Evolutionary conservation across 1,140 invertebrate species (phyloP).

Genomic region (Reticulitermes speratus): DNA sequence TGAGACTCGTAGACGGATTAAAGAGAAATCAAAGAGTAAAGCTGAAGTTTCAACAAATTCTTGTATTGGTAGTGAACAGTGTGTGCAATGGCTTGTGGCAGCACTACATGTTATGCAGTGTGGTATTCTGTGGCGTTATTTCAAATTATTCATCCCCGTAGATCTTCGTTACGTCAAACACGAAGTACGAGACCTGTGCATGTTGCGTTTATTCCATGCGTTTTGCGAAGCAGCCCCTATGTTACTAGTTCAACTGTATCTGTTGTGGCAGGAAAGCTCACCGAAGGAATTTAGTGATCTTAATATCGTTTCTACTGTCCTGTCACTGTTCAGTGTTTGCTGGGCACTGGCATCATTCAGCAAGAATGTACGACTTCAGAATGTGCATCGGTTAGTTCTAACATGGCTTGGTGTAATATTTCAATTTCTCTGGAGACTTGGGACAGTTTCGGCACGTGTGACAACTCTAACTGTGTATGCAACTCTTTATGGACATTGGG

Average conservation of each 20-base stretch:
- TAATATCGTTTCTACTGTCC: slow-evolving; percentile 75
- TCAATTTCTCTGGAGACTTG: slow-evolving; percentile 64
- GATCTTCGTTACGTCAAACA: slow-evolving; percentile 78
- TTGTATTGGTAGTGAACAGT: slow-evolving; percentile 27
- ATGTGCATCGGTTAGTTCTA: slow-evolving; percentile 78
- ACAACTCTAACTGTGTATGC: slow-evolving; percentile 83
- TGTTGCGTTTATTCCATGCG: slow-evolving; percentile 80
- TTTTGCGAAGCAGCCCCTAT: slow-evolving; percentile 86
- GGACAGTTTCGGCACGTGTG: slow-evolving; percentile 81
- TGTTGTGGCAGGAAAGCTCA: slow-evolving; percentile 56
- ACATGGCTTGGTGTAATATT: slow-evolving; percentile 89
- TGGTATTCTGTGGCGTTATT: slow-evolving; percentile 87
- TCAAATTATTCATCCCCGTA: slow-evolving; percentile 83
- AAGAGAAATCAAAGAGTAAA: slow-evolving; percentile 34
- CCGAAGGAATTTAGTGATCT: slow-evolving; percentile 66
- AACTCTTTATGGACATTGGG: slow-evolving; percentile 78
- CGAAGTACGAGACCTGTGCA: slow-evolving; percentile 71
- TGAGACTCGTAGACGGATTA: slow-evolving; percentile 32
- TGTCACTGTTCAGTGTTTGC: slow-evolving; percentile 82
- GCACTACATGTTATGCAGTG: slow-evolving; percentile 73
- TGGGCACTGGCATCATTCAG: slow-evolving; percentile 90
- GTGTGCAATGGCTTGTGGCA: slow-evolving; percentile 43
- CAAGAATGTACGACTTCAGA: slow-evolving; percentile 78
- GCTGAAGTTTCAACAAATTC: slow-evolving; percentile 34
- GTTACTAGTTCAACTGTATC: slow-evolving; percentile 78